Base-by-base conservation (phyloP, 1,140 invertebrate genomes). In the Ephestia elutella region DNA sequence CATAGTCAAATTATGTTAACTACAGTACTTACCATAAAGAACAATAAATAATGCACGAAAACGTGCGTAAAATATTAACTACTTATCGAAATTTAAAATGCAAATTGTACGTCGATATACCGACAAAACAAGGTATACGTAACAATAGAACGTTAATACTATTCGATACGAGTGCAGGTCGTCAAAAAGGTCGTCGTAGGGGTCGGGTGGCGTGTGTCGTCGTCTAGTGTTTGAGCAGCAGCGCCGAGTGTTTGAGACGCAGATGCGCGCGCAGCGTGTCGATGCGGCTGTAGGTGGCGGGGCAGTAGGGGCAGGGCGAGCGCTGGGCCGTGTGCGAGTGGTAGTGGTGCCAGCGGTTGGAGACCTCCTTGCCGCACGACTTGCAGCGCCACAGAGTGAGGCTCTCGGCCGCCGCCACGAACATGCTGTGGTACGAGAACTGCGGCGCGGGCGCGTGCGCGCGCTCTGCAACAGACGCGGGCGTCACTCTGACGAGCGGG, bases 301-400 rank as follows among this genome's bases (percentile, higher is more conserved):
- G 92, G 89, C 95, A 96, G 82, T 95, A 95, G 32, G 94, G 94
- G 82, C 95, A 96, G 70, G 92, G 91, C 62, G 93, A 95, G 65
- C 94, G 90, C 84, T 94, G 92, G 53, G 93, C 91, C 44, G 93
- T 94, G 83, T 96, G 95, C 65, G 93, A 94, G 87, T 95, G 94
- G 89, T 92, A 94, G 89, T 96, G 95, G 86, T 96, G 95, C 94
- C 95, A 95, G 74, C 94, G 90, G 87, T 95, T 95, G 78, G 94
- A 94, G 57, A 96, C 95, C 89, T 95, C 92, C 90, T 96, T 96
- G 73, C 93, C 92, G 87, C 95, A 96, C 17, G 92, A 91, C 67
- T 93, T 93, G 88, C 95, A 96, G 78, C 91, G 91, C 93, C 93
- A 95, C 72, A 93, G 89, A 55, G 93, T 90, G 25, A 92, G 90